phyloP scores from a whole-genome alignment of 2,797 vertebrate species.

The Artibeus lituratus region DNA sequence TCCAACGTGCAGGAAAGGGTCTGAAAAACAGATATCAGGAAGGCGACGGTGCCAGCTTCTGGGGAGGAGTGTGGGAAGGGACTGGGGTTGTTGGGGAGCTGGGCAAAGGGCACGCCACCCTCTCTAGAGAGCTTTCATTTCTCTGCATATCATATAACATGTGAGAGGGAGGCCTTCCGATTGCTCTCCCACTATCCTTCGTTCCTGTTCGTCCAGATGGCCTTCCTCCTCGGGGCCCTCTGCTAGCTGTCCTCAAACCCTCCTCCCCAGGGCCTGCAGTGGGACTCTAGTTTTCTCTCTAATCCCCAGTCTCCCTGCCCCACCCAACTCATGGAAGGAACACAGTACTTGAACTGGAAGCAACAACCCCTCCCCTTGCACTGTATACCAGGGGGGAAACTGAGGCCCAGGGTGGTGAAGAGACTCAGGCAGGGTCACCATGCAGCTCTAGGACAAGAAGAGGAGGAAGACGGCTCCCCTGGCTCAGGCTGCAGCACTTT shows the following conservation, averaged over 20 bases:
- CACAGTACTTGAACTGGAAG: neutral
- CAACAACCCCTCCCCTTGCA: neutral
- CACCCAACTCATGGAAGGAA: neutral
- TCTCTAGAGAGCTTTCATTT: neutral
- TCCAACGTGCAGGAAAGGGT: neutral
- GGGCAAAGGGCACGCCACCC: neutral
- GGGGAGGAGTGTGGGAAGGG: neutral
- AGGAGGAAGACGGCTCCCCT: neutral
- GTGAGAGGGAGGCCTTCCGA: neutral
- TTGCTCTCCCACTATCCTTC: neutral
- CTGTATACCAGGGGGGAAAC: neutral
- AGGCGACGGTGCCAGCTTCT: too few relatives aligned
- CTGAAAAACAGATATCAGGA: neutral
- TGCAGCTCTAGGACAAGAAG: neutral
- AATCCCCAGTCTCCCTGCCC: neutral
- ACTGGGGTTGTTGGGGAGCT: neutral
- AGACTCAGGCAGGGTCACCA: neutral
- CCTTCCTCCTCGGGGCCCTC: neutral
- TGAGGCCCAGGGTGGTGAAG: neutral
- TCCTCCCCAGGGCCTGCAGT: neutral
- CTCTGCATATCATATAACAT: fast-evolving
- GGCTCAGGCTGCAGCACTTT: neutral
- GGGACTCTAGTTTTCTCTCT: neutral
- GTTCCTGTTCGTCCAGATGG: neutral
- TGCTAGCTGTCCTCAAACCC: neutral